Percentiles rank a stretch among this genome's conserved stretches.
Conservation (phyloP, 2,113 vertebrate species). For the Pungitius pungitius region DNA sequence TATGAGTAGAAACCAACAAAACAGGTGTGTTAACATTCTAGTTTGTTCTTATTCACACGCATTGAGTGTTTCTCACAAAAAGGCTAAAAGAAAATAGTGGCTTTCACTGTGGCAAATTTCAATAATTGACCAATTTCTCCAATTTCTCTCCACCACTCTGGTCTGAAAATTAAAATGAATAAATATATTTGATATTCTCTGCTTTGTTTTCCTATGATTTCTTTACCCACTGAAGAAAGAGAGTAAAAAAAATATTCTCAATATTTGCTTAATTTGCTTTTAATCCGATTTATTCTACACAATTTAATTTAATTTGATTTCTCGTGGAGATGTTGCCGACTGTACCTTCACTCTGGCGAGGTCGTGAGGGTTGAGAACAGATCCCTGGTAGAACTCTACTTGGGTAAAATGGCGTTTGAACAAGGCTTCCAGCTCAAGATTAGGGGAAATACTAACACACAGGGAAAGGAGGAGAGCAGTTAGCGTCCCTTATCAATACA, state of each 20-base stretch:
- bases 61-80: background rate
- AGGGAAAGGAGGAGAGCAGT: conserved; percentile 38
- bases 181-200: too few relatives aligned
- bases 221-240: background rate
- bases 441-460: conserved; percentile 94
- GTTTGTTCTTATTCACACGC: background rate
- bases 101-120: background rate
- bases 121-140: too few relatives aligned
- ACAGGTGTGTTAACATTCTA: conserved; percentile 19
- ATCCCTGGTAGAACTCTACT: conserved; percentile 99
- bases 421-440: conserved; percentile 99
- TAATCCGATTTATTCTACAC: background rate
- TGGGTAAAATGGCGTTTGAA: conserved; percentile 99
- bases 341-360: conserved; percentile 98
- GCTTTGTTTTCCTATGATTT: conserved; percentile 1
- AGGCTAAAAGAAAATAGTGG: background rate
- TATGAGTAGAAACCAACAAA: conserved; percentile 57
- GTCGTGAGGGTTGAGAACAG: conserved; percentile 98
- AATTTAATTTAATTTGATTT: conserved; percentile 2
- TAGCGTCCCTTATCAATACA: conserved; percentile 10
- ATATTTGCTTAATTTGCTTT: background rate
- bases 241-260: background rate
- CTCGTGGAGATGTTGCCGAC: background rate
- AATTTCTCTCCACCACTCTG: background rate
- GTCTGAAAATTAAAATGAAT: background rate